phyloP scores from a whole-genome alignment of 2,113 vertebrate genomes.

The Sula dactylatra region DNA sequence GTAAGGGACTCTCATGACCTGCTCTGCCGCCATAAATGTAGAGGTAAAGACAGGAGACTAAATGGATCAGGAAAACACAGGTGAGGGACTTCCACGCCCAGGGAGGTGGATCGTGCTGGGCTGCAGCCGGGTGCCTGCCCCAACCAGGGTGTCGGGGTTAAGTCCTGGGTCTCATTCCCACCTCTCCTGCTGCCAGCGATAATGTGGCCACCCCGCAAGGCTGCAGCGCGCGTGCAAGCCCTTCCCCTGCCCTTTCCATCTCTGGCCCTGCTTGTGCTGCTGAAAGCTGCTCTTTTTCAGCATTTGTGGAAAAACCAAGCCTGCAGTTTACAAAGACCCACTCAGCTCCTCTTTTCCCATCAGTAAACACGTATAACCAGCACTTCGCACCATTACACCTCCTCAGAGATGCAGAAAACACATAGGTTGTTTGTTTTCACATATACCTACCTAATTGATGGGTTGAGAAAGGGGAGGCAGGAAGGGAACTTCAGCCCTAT shows the following conservation, averaged over 20 bases:
- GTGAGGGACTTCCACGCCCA: background rate
- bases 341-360: background rate
- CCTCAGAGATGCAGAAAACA: slow-evolving; percentile 51
- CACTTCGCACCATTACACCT: slow-evolving; percentile 22
- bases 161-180: background rate
- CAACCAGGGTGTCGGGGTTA: rapidly evolving
- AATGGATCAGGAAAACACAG: background rate
- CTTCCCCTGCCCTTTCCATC: background rate
- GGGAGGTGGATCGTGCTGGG: background rate
- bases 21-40: background rate
- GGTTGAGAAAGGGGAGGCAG: slow-evolving; percentile 25
- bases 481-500: slow-evolving; percentile 46
- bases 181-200: background rate
- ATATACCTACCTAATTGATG: slow-evolving; percentile 63
- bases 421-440: slow-evolving; percentile 66
- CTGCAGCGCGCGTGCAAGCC: rapidly evolving
- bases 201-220: background rate
- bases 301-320: background rate
- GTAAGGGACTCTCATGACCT: background rate
- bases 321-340: background rate
- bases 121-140: rapidly evolving
- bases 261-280: background rate
- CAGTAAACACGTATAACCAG: background rate
- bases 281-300: background rate
- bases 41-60: background rate